Conservation (phyloP, 2,113 vertebrate genomes). For the Colossoma macropomum region DNA sequence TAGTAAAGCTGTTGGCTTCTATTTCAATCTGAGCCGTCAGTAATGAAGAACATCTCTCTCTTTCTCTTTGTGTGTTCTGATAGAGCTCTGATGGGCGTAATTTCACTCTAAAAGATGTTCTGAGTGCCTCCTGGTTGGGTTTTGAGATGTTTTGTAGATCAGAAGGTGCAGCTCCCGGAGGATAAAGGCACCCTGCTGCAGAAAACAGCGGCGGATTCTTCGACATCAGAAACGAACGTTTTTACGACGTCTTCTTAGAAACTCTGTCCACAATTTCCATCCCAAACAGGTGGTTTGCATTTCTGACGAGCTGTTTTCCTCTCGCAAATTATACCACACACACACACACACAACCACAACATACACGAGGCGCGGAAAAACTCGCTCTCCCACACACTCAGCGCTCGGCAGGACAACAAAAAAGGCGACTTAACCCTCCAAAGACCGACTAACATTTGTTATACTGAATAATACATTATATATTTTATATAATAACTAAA, state of each 20-base stretch:
- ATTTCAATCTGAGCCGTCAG: too few species aligned
- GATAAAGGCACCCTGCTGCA: neutral
- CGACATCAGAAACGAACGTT: neutral
- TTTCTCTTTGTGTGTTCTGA: too few species aligned
- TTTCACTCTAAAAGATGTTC: too few species aligned
- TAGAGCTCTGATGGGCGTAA: too few species aligned
- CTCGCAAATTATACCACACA: constrained; percentile 28
- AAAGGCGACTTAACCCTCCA: neutral
- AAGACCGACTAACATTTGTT: neutral
- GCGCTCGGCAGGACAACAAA: constrained; percentile 23
- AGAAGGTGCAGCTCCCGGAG: neutral
- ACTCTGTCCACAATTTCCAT: constrained; percentile 32
- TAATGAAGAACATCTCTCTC: too few species aligned
- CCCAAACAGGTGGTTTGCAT: constrained; percentile 51
- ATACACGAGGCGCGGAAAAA: too few species aligned
- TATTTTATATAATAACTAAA: too few species aligned
- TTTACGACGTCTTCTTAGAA: constrained; percentile 1
- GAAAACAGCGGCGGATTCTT: neutral
- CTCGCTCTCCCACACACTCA: neutral
- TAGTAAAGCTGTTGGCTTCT: too few species aligned
- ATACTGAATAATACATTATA: neutral
- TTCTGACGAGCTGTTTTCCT: constrained; percentile 45
- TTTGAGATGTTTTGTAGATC: neutral
- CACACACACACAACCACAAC: constrained; percentile 23
- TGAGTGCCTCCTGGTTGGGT: neutral